Percentiles rank a stretch among this genome's conserved stretches.
Conservation (phyloP, 2,888 invertebrate genomes). For the Dusona sp. region DNA sequence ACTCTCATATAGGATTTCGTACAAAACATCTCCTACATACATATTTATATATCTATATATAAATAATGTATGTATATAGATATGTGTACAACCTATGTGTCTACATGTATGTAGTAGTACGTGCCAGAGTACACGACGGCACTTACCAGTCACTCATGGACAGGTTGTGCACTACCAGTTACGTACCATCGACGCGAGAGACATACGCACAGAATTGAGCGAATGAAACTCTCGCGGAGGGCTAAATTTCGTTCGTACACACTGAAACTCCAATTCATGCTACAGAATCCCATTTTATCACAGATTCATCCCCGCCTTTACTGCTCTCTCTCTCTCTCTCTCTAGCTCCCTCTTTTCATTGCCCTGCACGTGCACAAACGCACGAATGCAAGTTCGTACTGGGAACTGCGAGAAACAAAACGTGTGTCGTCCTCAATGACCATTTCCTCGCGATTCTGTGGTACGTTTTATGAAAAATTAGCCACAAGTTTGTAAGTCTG, state of each 20-base stretch:
- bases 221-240: slow-evolving; percentile 34
- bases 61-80: background rate
- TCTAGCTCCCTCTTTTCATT: background rate
- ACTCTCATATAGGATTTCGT: slow-evolving; percentile 30
- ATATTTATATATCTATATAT: background rate
- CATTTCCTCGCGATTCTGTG: background rate
- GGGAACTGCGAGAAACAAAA: slow-evolving; percentile 17
- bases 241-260: slow-evolving; percentile 31
- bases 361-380: background rate
- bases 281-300: slow-evolving; percentile 24
- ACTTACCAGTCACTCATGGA: slow-evolving; percentile 52
- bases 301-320: background rate
- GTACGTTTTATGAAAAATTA: background rate
- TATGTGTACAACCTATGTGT: background rate
- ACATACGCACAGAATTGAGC: slow-evolving; percentile 29
- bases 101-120: slow-evolving; percentile 15
- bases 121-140: slow-evolving; percentile 41
- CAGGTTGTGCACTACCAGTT: slow-evolving; percentile 27
- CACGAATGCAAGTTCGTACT: background rate
- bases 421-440: slow-evolving; percentile 12
- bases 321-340: background rate
- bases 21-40: slow-evolving; percentile 5
- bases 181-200: slow-evolving; percentile 38
- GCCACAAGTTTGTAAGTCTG: background rate
- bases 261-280: slow-evolving; percentile 24